Evolutionary conservation across 2,888 invertebrate genomes (phyloP).

Genomic region (Metopia argyrocephala): DNA sequence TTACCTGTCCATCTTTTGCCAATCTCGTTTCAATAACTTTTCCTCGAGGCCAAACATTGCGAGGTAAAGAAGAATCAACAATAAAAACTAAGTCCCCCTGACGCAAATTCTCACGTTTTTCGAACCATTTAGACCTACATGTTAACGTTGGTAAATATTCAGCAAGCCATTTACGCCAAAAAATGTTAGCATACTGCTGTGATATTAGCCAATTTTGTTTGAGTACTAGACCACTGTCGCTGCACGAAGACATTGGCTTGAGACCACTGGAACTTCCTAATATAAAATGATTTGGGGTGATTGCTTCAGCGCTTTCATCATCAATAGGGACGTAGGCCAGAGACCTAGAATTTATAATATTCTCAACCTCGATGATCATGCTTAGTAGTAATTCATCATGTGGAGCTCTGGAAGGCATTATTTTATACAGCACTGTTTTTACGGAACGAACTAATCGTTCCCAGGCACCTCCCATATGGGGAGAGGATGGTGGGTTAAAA

Average conservation of each 20-base stretch:
- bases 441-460: neutral
- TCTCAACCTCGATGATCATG: neutral
- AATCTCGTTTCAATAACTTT: no score
- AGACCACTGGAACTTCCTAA: neutral
- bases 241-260: neutral
- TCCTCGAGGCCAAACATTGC: no score
- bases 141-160: no score
- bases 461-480: neutral
- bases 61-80: no score
- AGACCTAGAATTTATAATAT: conserved; percentile 11
- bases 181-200: no score
- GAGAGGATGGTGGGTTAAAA: conserved; percentile 3
- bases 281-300: neutral
- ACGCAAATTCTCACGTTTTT: no score
- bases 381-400: neutral
- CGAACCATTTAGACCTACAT: no score
- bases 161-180: no score
- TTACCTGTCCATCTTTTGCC: no score
- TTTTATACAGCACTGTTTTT: conserved; percentile 8
- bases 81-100: no score
- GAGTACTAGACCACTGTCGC: neutral
- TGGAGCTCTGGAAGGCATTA: neutral
- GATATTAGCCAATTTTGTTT: no score
- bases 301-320: neutral
- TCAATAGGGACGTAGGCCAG: conserved; percentile 2